phyloP scores from a whole-genome alignment of 2,113 vertebrate species.

The Peromyscus californicus region DNA sequence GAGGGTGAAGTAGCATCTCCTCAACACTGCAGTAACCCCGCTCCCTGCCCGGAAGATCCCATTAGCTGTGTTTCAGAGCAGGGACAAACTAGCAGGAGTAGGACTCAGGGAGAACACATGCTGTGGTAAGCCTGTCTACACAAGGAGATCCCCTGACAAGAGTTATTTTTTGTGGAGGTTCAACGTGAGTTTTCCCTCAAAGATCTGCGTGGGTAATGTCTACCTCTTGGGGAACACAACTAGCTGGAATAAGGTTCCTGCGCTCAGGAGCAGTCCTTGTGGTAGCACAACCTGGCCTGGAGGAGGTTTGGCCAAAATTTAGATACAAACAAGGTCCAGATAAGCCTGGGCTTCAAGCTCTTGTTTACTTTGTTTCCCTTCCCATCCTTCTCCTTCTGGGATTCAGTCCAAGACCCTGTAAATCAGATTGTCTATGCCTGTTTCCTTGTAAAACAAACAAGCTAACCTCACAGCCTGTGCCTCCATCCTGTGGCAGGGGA shows the following conservation, averaged over 20 bases:
- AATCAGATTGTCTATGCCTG: constrained; percentile 43
- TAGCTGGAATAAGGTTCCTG: background rate
- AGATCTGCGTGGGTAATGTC: background rate
- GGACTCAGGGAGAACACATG: background rate
- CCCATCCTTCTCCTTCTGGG: constrained; percentile 31
- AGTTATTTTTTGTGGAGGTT: background rate
- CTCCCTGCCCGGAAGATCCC: rapidly evolving
- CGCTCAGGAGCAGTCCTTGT: background rate
- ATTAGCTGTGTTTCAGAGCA: background rate
- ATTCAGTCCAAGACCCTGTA: constrained; percentile 40
- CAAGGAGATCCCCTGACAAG: background rate
- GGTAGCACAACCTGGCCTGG: background rate
- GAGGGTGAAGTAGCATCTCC: background rate
- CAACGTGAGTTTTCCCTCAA: background rate
- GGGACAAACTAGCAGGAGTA: no score
- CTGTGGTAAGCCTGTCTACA: background rate
- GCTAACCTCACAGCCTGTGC: background rate
- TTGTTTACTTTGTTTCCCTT: background rate
- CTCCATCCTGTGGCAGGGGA: background rate
- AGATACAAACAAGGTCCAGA: background rate
- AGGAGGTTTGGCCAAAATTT: background rate
- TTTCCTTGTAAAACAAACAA: constrained; percentile 78
- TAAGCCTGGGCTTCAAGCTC: background rate
- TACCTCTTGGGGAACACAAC: background rate
- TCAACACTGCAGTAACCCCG: background rate